Evolutionary conservation across 1,140 invertebrate species (phyloP), one percentile per base, ranked within the genome.

Genomic region (Nebria ingens): DNA sequence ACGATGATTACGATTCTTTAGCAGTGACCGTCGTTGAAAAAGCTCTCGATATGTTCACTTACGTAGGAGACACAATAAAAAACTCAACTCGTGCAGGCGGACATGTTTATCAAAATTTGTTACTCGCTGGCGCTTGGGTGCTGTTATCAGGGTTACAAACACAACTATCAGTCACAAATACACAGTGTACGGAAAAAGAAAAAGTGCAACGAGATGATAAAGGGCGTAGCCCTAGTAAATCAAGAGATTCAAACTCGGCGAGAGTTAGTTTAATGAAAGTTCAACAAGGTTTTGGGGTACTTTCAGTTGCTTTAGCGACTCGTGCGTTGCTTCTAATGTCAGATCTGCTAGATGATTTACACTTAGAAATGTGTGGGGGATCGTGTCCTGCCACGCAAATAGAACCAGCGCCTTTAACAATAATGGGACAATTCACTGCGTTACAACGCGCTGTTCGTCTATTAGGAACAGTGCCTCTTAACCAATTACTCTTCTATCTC

Each of bases 61-160:
- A 81, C 57, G 84, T 94, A 29, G 86, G 87, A 2, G 81, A 80
- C 58, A 83, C 84, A 13, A 87, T 95, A 56, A 87, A 85, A 69
- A 81, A 81, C 51, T 93, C 91, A 4, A 91, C 91, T 0, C 76
- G 91, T 60, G 88, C 89, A 51, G 89, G 89, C 53, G 89, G 89
- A 61, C 87, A 89, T 73, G 87, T 89, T 58, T 81, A 89, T 57
- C 91, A 95, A 75, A 96, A 95, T 74, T 84, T 93, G 65, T 73
- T 93, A 49, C 79, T 93, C 68, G 83, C 91, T 59, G 90, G 89
- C 6, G 84, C 86, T 0, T 95, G 91, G 91, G 75, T 93, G 20
- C 68, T 94, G 13, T 77, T 93, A 15, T 85, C 85, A 53, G 91
- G 91, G 9, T 74, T 95, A n/a, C 90, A 95, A 69, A 77, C 79